Evolutionary conservation across 2,888 invertebrate species (phyloP).

Genomic region (Trichogramma dendrolimi): DNA sequence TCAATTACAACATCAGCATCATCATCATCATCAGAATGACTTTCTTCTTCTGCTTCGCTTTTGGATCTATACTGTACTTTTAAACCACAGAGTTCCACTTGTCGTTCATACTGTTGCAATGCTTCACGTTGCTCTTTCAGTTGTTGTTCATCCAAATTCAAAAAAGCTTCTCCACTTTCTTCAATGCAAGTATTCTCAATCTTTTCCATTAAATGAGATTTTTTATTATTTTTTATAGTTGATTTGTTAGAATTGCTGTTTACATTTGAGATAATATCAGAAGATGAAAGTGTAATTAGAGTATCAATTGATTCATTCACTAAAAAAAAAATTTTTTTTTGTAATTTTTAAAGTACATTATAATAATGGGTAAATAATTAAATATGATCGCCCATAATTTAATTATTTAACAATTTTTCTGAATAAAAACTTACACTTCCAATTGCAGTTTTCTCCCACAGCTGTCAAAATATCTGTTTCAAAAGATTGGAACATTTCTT

Average conservation of each 20-base stretch:
- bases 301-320: constrained; percentile 38
- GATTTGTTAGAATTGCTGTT: constrained; percentile 1
- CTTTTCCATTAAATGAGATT: neutral
- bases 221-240: neutral
- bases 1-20: constrained; percentile 41
- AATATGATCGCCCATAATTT: neutral
- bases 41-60: constrained; percentile 30
- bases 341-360: neutral
- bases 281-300: constrained; percentile 37
- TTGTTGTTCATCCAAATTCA: constrained; percentile 24
- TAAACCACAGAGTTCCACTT: constrained; percentile 34
- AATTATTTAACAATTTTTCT: neutral
- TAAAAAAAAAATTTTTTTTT: constrained; percentile 16
- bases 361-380: constrained; percentile 4
- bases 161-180: neutral
- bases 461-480: constrained; percentile 40
- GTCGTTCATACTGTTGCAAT: constrained; percentile 29
- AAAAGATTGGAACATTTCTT: constrained; percentile 41
- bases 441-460: constrained; percentile 39
- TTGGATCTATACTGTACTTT: constrained; percentile 39
- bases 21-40: constrained; percentile 36
- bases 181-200: neutral
- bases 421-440: constrained; percentile 38
- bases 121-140: constrained; percentile 29
- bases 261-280: constrained; percentile 22